Evolutionary conservation across 2,113 vertebrate species (phyloP).

Genomic region (Mus spicilegus): DNA sequence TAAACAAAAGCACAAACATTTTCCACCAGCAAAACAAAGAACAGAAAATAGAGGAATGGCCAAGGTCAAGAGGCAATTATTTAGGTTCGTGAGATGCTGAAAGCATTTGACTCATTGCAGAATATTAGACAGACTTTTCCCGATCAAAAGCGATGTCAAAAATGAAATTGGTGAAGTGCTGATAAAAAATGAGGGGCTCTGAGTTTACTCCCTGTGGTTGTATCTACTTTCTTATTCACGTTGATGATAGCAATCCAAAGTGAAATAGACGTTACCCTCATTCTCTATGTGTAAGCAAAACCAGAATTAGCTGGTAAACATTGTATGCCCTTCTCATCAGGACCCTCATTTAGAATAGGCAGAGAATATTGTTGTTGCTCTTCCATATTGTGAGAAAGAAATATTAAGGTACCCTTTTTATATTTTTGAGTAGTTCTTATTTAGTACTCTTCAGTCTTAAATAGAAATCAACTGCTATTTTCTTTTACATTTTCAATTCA

Average conservation of each 20-base stretch:
- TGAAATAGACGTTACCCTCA: not conserved
- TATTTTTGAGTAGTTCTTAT: not conserved
- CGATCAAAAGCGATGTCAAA: not conserved
- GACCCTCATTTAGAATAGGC: not conserved
- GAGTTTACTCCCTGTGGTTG: not conserved
- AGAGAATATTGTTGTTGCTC: not conserved
- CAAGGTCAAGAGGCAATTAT: not conserved
- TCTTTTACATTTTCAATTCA: constrained; percentile 73
- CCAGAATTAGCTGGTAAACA: not conserved
- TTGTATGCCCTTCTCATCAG: not conserved
- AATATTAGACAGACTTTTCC: not conserved
- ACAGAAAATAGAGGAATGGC: not conserved
- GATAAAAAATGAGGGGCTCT: not conserved
- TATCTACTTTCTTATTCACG: not conserved
- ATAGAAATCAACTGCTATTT: constrained; percentile 64
- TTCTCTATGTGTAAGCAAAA: not conserved
- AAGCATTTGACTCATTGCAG: not conserved
- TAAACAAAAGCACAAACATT: not conserved
- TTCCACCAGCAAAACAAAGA: not conserved
- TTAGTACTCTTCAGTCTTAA: constrained; percentile 28
- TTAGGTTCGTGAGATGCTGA: not conserved
- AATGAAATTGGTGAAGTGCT: not conserved
- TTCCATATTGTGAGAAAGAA: not conserved
- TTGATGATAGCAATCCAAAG: not conserved
- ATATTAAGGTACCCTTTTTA: not conserved